Evolutionary conservation across 2,888 invertebrate genomes (phyloP), one percentile per base, ranked within the genome.

Genomic region (Scelioninae gen. 2): DNA sequence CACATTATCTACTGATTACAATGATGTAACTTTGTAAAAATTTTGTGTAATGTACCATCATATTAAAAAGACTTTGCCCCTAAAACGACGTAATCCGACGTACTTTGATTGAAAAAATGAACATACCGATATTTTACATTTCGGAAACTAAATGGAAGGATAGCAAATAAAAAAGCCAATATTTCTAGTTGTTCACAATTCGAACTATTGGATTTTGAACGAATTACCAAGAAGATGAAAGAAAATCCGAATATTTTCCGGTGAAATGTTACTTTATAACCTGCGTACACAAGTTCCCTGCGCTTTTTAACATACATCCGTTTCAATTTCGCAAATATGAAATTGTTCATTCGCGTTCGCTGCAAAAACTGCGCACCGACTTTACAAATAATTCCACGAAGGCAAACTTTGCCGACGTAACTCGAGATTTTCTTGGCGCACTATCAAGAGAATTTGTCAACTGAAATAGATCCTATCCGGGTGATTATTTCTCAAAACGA

Each of bases 381-480:
- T 61, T 53, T 46, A 35, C 53, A 41, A 55, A 69, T 60, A 53
- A 48, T 45, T 61, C 33, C 22, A 9, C n/a, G 9, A 10, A 6
- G 37, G 33, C n/a, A 45, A 69, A 69, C 46, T 55, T 52, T 25
- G 28, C 25, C 55, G 35, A 45, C 48, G 33, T 41, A 16, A 28
- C 18, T 18, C 22, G 22, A 46, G 35, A 46, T 69, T 70, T 70
- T 70, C 69, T 61, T 69, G 60, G 61, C 69, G 22, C 43, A 22
- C 15, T 69, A 69, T 69, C 69, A 69, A 46, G 53, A 19, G 28
- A 60, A 61, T 52, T 67, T 69, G 68, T 68, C 69, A 69, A 61
- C 60, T 33, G 39, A 46, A 61, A 55, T 55, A 55, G 41, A 61
- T 46, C n/a, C 15, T 55, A 61, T 55, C 55, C 39, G 7, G 5